phyloP scores from a whole-genome alignment of 2,888 invertebrate genomes.

The Tuberolachnus salignus region DNA sequence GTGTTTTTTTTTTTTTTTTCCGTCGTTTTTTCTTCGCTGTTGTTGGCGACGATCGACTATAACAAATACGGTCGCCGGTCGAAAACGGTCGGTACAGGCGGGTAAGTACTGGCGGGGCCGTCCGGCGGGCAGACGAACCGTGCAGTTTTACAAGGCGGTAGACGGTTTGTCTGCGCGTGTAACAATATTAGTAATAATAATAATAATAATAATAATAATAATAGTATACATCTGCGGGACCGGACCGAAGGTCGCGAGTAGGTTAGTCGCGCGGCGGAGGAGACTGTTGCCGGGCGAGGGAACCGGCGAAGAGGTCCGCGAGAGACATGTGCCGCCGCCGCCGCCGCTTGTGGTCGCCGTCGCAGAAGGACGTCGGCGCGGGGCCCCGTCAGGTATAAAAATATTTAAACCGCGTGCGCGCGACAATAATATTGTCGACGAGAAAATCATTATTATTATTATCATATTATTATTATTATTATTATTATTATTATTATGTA shows the following conservation, averaged over 20 bases:
- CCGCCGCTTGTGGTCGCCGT: neutral
- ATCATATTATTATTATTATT: no score
- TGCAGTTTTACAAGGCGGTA: no score
- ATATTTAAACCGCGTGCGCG: neutral
- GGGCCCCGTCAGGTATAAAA: neutral
- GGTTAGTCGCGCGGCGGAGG: neutral
- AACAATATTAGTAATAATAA: no score
- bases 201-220: conserved; percentile 18
- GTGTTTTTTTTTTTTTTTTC: no score
- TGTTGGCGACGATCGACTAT: no score
- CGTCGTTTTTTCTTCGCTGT: no score
- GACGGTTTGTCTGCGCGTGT: no score
- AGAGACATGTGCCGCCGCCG: conserved; percentile 19
- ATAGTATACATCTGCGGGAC: neutral
- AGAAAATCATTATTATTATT: neutral
- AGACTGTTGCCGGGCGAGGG: neutral
- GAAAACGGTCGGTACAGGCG: no score
- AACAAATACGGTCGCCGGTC: no score
- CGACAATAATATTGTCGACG: conserved; percentile 38
- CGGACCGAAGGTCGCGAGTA: neutral
- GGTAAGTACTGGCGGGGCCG: no score
- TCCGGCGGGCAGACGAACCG: no score
- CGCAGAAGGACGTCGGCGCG: conserved; percentile 29
- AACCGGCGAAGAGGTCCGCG: neutral
- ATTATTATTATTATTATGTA: neutral